Percentiles rank a stretch among this genome's conserved stretches.
Conservation (phyloP, 2,113 vertebrate species). For the Oriolus oriolus region DNA sequence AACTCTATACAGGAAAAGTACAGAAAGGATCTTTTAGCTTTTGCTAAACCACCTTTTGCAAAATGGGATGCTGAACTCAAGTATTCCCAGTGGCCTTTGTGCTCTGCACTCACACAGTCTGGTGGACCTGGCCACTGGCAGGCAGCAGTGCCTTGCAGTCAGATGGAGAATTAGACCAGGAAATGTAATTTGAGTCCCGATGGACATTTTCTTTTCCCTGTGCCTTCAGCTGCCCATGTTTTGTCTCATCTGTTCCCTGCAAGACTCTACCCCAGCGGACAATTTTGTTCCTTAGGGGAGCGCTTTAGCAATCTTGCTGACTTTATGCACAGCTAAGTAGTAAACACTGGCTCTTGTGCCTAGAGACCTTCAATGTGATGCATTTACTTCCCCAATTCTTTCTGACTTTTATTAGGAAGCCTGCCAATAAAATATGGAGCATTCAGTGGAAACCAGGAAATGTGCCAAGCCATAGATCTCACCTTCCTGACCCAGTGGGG, state of each 20-base stretch:
- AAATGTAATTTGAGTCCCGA: background rate
- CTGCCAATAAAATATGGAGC: background rate
- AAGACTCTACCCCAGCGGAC: background rate
- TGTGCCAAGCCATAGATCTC: background rate
- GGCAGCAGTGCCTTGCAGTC: background rate
- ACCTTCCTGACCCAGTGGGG: conserved; percentile 94
- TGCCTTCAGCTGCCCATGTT: background rate
- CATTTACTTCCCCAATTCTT: background rate
- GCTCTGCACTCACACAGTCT: background rate
- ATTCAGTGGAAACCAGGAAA: background rate
- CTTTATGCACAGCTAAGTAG: background rate
- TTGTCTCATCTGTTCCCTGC: background rate
- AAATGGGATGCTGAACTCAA: background rate
- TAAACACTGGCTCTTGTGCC: background rate
- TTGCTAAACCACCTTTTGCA: background rate
- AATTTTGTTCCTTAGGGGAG: background rate
- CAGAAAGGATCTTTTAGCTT: background rate
- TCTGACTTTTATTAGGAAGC: conserved; percentile 5
- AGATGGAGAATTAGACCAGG: background rate
- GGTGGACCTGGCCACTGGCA: background rate
- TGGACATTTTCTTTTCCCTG: background rate
- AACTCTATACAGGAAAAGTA: background rate
- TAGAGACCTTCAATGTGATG: background rate
- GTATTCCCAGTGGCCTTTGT: background rate
- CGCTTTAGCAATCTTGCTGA: background rate